These are phyloP conservation scores for Drosophila pseudoananassae DNA, from an alignment of 1,140 invertebrate species.

Conservation along the genomic window DNA sequence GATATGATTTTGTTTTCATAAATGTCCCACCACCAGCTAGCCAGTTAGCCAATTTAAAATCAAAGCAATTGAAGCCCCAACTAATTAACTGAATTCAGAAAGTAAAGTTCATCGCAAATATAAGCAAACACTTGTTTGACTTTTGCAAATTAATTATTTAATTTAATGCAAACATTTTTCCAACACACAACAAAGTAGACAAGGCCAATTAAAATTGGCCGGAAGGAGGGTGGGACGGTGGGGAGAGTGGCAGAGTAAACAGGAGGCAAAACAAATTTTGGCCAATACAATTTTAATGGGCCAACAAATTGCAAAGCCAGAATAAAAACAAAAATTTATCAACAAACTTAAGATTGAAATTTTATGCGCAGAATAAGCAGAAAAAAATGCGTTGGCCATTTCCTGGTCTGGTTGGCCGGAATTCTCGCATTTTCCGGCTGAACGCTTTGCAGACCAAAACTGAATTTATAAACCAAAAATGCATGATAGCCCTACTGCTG, in stretches of 20 bases:
- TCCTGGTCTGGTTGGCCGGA: conserved; percentile 20
- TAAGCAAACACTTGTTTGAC: conserved; percentile 47
- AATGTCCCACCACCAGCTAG: not conserved
- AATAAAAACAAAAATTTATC: conserved; percentile 23
- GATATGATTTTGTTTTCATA: not conserved
- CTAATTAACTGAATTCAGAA: conserved; percentile 44
- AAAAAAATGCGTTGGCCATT: conserved; percentile 41
- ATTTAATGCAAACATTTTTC: conserved; percentile 60
- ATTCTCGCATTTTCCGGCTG: conserved; percentile 62
- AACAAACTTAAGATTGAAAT: conserved; percentile 38
- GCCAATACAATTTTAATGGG: conserved; percentile 38
- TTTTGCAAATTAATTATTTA: conserved; percentile 60
- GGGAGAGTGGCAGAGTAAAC: not conserved
- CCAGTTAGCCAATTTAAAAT: conserved; percentile 21
- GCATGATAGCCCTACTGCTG: conserved; percentile 43
- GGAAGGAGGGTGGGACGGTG: not conserved
- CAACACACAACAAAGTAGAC: conserved; percentile 53
- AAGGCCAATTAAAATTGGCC: conserved; percentile 64
- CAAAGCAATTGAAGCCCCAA: conserved; percentile 34
- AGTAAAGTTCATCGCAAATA: conserved; percentile 48
- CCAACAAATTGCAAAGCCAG: conserved; percentile 25
- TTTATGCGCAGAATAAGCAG: conserved; percentile 15
- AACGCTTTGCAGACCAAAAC: conserved; percentile 66
- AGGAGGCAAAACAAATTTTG: conserved; percentile 24
- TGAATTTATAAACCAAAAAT: conserved; percentile 73